Evolutionary conservation across 2,113 vertebrate species (phyloP).

Genomic region (Hydrolagus affinis): DNA sequence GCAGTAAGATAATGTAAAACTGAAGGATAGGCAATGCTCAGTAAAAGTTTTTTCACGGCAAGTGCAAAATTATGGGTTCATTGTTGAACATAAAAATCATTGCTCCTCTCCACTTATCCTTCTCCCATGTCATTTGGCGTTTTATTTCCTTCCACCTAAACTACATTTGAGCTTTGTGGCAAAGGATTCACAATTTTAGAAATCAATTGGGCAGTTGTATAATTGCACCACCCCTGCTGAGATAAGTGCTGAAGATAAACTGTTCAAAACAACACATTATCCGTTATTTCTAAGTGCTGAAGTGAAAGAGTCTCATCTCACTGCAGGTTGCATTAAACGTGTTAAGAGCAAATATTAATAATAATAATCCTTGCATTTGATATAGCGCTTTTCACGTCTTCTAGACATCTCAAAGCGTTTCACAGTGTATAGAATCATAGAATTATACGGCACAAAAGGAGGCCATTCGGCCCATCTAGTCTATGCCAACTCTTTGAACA

Average conservation of each 20-base stretch:
- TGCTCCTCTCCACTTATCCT: not conserved
- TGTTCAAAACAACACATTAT: not conserved
- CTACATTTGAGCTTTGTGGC: not conserved
- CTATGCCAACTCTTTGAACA: no score
- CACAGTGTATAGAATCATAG: no score
- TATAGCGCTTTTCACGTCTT: no score
- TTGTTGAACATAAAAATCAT: not conserved
- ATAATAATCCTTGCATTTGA: no score
- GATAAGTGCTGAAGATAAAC: not conserved
- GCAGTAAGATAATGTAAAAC: not conserved
- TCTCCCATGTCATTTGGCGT: not conserved
- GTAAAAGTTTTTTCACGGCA: constrained; percentile 20
- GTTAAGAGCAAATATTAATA: no score
- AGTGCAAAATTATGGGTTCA: constrained; percentile 11
- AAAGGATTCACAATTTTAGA: not conserved
- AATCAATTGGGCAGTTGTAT: not conserved
- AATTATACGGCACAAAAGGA: no score
- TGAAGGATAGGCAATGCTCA: constrained; percentile 25
- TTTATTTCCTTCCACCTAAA: not conserved
- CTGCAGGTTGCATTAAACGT: no score
- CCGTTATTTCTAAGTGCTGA: not conserved
- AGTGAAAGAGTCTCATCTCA: no score
- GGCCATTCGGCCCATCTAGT: no score
- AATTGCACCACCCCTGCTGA: not conserved
- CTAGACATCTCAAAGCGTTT: no score